phyloP scores from a whole-genome alignment of 2,888 invertebrate genomes.

The Amiota communis region DNA sequence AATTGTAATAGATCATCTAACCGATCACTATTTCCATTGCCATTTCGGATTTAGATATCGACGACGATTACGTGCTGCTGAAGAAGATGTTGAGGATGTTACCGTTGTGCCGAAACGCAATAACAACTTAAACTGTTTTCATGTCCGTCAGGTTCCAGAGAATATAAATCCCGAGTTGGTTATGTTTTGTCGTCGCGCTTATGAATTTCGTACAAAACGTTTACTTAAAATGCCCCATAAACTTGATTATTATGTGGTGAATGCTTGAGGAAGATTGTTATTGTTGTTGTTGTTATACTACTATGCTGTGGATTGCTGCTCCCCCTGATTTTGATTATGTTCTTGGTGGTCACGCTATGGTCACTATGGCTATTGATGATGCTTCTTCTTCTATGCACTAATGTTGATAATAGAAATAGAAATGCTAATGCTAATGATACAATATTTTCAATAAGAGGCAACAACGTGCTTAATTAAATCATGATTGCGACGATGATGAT shows the following conservation, averaged over 20 bases:
- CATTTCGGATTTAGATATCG: slow-evolving; percentile 81
- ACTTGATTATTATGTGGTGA: slow-evolving; percentile 58
- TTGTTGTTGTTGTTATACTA: no score
- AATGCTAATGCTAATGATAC: no score
- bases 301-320: background rate
- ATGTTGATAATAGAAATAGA: no score
- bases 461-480: no score
- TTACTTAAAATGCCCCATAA: slow-evolving; percentile 72
- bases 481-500: no score
- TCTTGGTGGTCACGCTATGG: background rate
- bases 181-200: slow-evolving; percentile 94
- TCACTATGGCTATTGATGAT: no score
- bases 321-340: background rate
- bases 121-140: slow-evolving; percentile 75
- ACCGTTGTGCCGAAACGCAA: slow-evolving; percentile 82
- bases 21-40: slow-evolving; percentile 12
- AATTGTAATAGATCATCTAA: background rate
- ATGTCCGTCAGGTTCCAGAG: slow-evolving; percentile 75
- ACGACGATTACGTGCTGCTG: slow-evolving; percentile 84
- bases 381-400: no score
- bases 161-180: slow-evolving; percentile 86
- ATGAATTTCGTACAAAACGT: slow-evolving; percentile 91
- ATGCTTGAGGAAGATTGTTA: background rate
- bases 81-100: slow-evolving; percentile 83
- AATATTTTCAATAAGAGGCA: no score